phyloP scores from a whole-genome alignment of 1,140 invertebrate species.

The Pseudachorutes palmiensis region DNA sequence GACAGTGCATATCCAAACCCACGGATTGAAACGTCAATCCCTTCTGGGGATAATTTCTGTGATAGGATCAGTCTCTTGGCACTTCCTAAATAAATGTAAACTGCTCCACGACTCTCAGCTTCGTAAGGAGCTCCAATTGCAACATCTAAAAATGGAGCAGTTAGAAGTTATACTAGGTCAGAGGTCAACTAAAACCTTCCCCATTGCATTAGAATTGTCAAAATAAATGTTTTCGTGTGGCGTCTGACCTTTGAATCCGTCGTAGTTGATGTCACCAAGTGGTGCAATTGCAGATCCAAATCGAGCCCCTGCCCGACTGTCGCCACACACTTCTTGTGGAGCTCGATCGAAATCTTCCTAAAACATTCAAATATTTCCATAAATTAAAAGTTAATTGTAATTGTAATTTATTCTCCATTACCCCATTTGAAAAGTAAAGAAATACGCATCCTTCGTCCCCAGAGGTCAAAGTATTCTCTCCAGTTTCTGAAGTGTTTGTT shows the following conservation, averaged over 20 bases:
- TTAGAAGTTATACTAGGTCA: neutral
- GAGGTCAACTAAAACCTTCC: no score
- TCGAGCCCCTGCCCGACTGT: slow-evolving; percentile 34
- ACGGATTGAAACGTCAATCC: slow-evolving; percentile 18
- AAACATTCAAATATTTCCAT: neutral
- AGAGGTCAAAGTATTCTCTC: neutral
- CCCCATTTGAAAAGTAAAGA: slow-evolving; percentile 46
- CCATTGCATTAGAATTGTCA: no score
- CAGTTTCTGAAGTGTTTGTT: neutral
- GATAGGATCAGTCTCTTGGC: slow-evolving; percentile 2
- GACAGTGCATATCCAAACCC: slow-evolving; percentile 42
- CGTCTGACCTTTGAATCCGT: slow-evolving; percentile 45
- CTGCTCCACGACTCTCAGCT: slow-evolving; percentile 44
- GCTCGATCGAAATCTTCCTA: slow-evolving; percentile 10
- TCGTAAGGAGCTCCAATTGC: slow-evolving; percentile 51
- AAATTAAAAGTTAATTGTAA: neutral
- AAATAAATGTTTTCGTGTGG: neutral
- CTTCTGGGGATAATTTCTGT: slow-evolving; percentile 3
- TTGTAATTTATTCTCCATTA: slow-evolving; percentile 11
- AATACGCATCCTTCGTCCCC: slow-evolving; percentile 55
- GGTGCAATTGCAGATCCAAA: slow-evolving; percentile 46
- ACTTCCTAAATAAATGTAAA: slow-evolving; percentile 50
- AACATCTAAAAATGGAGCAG: slow-evolving; percentile 41
- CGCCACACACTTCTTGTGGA: slow-evolving; percentile 26
- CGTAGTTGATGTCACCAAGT: slow-evolving; percentile 47